These are phyloP conservation scores for Macrosteles quadrilineatus DNA, from an alignment of 1,140 invertebrate genomes.

Conservation along the genomic window DNA sequence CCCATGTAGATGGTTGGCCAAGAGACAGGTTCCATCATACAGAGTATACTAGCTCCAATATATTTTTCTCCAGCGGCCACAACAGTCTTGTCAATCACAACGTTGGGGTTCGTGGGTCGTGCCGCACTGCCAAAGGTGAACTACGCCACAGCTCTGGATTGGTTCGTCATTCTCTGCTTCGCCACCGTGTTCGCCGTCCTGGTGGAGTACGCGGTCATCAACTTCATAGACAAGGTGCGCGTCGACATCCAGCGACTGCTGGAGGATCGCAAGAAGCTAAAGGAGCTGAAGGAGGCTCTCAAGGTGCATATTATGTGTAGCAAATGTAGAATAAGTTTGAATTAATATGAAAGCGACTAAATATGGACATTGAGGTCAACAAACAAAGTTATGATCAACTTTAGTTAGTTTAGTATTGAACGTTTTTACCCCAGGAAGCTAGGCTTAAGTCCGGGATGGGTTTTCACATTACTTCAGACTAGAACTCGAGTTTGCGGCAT, in stretches of 20 bases:
- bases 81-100: constrained; percentile 61
- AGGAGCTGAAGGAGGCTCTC: neutral
- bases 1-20: too few relatives aligned
- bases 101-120: constrained; percentile 59
- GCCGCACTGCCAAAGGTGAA: constrained; percentile 58
- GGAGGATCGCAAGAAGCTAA: constrained; percentile 38
- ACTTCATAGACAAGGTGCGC: constrained; percentile 59
- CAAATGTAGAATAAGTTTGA: too few relatives aligned
- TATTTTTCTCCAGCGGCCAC: constrained; percentile 60
- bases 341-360: neutral
- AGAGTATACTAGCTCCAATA: too few relatives aligned
- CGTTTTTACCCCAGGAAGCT: neutral
- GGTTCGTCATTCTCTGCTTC: constrained; percentile 62
- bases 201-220: constrained; percentile 62
- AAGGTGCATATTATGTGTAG: too few relatives aligned
- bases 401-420: neutral
- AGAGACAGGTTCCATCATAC: too few relatives aligned
- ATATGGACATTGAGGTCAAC: neutral
- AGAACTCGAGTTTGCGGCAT: too few relatives aligned
- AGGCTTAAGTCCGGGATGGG: too few relatives aligned
- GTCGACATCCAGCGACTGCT: constrained; percentile 46
- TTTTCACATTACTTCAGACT: too few relatives aligned
- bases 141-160: constrained; percentile 63
- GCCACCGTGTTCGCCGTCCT: constrained; percentile 61
- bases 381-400: neutral